Conservation (phyloP, 2,888 invertebrate genomes). For the Agriopis aurantiaria region DNA sequence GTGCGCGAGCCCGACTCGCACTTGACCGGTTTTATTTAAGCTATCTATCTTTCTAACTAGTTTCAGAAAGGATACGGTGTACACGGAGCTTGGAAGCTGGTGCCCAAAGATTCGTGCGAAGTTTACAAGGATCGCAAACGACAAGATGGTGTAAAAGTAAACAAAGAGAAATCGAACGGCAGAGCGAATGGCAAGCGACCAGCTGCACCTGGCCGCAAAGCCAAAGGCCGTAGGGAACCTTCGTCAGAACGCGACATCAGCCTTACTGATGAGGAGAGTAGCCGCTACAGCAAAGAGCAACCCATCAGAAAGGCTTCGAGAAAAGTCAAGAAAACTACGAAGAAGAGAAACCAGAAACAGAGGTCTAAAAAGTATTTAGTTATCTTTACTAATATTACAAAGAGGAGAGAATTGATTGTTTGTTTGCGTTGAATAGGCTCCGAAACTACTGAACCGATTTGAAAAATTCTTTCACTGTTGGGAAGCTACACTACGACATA, state of each 20-base stretch:
- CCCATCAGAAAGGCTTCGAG: not conserved
- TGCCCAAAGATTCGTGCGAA: constrained; percentile 72
- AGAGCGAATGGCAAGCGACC: not conserved
- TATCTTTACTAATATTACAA: no score
- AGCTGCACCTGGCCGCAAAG: not conserved
- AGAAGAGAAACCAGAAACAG: constrained; percentile 25
- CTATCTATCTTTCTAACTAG: not conserved
- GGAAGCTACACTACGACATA: no score
- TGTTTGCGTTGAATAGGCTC: no score
- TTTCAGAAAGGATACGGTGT: constrained; percentile 54
- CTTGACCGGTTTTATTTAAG: no score
- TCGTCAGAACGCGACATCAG: not conserved
- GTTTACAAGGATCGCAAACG: constrained; percentile 61
- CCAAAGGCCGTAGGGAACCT: no score
- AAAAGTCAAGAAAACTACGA: not conserved
- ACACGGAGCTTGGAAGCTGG: constrained; percentile 59
- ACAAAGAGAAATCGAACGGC: constrained; percentile 4
- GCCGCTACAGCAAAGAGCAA: constrained; percentile 3
- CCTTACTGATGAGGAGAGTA: constrained; percentile 20
- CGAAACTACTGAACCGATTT: no score
- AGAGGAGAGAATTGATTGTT: no score
- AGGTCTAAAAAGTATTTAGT: not conserved
- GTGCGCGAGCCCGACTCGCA: no score
- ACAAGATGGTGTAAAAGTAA: constrained; percentile 22
- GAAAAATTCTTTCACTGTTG: no score